Evolutionary conservation across 2,113 vertebrate genomes (phyloP).

Genomic region (Pseudolaguvia tuberculata): DNA sequence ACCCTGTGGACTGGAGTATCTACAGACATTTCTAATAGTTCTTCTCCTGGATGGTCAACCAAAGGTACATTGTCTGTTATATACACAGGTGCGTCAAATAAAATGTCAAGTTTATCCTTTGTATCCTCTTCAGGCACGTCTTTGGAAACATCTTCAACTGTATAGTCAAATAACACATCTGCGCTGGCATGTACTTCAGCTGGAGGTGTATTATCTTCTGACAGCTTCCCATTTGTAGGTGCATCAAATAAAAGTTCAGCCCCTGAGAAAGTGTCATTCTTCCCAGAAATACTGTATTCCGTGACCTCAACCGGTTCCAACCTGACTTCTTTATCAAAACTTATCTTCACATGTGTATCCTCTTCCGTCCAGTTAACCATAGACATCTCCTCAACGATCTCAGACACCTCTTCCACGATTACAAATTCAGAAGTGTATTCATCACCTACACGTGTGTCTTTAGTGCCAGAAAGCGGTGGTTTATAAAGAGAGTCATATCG

Average conservation of each 20-base stretch:
- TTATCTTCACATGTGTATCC: neutral
- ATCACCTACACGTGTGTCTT: neutral
- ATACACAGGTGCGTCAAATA: neutral
- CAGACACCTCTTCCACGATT: neutral
- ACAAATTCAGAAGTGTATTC: constrained; percentile 5
- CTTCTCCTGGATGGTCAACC: constrained; percentile 8
- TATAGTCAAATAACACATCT: neutral
- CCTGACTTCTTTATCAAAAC: constrained; percentile 1
- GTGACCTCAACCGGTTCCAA: constrained; percentile 10
- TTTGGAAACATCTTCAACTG: neutral
- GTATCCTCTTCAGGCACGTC: neutral
- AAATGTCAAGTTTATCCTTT: neutral
- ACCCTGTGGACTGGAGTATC: neutral
- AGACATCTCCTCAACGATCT: neutral
- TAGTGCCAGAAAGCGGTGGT: neutral
- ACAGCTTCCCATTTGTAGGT: neutral
- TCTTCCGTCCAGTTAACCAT: neutral
- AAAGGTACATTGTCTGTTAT: constrained; percentile 8
- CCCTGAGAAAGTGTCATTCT: neutral
- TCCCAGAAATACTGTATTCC: constrained; percentile 14
- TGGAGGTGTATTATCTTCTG: neutral
- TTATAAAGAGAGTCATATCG: neutral
- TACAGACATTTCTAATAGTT: neutral
- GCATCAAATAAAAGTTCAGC: neutral
- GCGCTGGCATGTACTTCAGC: neutral